Percentiles rank a stretch among this genome's conserved stretches.
Evolutionary conservation across 2,797 vertebrate genomes (phyloP).

Genomic region (Anisognathus igniventris): DNA sequence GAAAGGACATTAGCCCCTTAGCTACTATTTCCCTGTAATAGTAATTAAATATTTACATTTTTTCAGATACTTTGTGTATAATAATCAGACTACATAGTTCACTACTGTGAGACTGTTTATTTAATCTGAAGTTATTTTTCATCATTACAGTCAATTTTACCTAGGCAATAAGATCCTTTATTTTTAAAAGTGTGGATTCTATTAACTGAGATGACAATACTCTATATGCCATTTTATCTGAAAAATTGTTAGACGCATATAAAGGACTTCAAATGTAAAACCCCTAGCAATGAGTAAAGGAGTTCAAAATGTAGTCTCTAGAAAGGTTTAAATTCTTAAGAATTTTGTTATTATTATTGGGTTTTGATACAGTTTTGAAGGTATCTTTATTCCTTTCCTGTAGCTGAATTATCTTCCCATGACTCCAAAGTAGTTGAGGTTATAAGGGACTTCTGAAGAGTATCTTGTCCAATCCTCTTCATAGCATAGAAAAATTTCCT

Average conservation of each 20-base stretch:
- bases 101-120: not conserved
- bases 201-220: not conserved
- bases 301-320: not conserved
- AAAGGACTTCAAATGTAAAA: not conserved
- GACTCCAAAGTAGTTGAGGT: not conserved
- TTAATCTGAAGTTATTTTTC: not conserved
- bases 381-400: not conserved
- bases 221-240: not conserved
- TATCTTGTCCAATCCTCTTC: not conserved
- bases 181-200: not conserved
- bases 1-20: not conserved
- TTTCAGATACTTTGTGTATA: not conserved
- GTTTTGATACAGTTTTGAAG: not conserved
- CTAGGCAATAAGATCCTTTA: not conserved
- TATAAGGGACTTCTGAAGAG: not conserved
- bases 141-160: not conserved
- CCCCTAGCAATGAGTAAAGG: rapidly evolving
- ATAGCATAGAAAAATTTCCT: not conserved
- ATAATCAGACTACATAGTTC: not conserved
- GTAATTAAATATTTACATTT: not conserved
- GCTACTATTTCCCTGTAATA: not conserved
- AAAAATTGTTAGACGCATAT: not conserved
- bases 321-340: not conserved
- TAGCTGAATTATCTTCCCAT: not conserved
- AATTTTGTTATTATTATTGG: not conserved